Evolutionary conservation across 64 coral and sea anemone species (phyloP), one percentile per base, ranked within the genome.

Genomic region (Trachythela sp.): DNA sequence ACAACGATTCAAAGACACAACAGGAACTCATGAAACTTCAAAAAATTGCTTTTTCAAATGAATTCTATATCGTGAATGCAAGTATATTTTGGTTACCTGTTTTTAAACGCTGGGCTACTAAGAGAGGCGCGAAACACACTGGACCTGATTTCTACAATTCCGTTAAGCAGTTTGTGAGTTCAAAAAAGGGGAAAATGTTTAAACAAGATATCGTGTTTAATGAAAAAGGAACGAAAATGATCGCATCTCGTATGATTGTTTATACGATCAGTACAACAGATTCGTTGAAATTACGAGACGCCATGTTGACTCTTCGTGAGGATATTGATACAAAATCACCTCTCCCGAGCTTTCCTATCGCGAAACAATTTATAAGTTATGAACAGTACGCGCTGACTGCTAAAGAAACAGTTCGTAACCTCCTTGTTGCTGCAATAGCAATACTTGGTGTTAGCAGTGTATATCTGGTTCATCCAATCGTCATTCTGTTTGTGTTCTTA

Each of bases 351-450:
- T 86, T 48, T 49, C 41, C 41, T 32, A 86, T 50, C 22, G 41
- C 50, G 10, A 48, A 54, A 51, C 84, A 86, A 30, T 86, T 50
- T 50, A 41, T 86, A 17, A 50, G 41, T 49, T 86, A 50, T 27
- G 41, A 50, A 27, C 91, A 91, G 26, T 91, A 91, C 31, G 89
- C 75, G 9, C 37, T 91, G n/a, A 94, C 59, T 20, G 26, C 54
- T 2, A 83, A 52, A 9, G 92, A 90, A 48, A 94, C 89, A 0
- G 60, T 91, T 17, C 70, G 89, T 22, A 94, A 94, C 85, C 88
- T 94, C n/a, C n/a, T 91, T 0, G 85, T 94, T 35, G 89, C 92
- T 26, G 89, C 38, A 39, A 0, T 91, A 9, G 77, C 92, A n/a
- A 86, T 94, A 20, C 71, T 94, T 22, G 48, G 60, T 13, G 68